Evolutionary conservation across 1,140 invertebrate species (phyloP), one percentile per base, ranked within the genome.

Genomic region (Ephestia elutella): DNA sequence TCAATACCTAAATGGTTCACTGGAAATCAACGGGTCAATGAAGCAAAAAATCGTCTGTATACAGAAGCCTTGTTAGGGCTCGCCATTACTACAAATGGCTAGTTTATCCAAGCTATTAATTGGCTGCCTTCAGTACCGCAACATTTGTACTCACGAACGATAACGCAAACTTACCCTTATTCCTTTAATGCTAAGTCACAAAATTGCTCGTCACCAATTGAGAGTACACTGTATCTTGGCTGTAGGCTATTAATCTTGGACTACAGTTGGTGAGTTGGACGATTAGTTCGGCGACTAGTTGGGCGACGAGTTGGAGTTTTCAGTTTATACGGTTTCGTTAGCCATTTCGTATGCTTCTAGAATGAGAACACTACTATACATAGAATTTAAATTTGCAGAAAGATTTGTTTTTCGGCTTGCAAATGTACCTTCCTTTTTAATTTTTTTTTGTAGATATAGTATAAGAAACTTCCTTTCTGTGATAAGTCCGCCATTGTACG

Each of bases 31-130:
- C 30, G 1, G 30, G 3, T 8, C 30, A 44, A 44, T 44, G 38
- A 8, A 44, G 13, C 38, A 44, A 44, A 44, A n/a, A 44, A 44
- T 44, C 38, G 15, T 15, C 38, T n/a, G 38, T 4, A 15, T 13
- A 44, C n/a, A 5, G 38, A 15, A 44, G 15, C 38, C 38, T 44
- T 44, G 38, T 44, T 44, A 44, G 38, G 38, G 5, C 38, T 10
- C 38, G 38, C 38, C 38, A 44, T 44, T 15, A 11, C 5, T 44
- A 44, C 38, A 15, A 44, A 44, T 17, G 15, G 38, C 15, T 44
- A 44, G 38, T 44, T 44, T 44, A 44, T 44, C n/a, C 38, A 44
- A 44, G 38, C 38, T 44, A 44, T 44, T 44, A 44, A 44, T 44
- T 44, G 38, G 38, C 38, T 44, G 5, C 38, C 38, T 44, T 44